phyloP scores from a whole-genome alignment of 2,113 vertebrate genomes.

The Orthochromis malagaraziensis region DNA sequence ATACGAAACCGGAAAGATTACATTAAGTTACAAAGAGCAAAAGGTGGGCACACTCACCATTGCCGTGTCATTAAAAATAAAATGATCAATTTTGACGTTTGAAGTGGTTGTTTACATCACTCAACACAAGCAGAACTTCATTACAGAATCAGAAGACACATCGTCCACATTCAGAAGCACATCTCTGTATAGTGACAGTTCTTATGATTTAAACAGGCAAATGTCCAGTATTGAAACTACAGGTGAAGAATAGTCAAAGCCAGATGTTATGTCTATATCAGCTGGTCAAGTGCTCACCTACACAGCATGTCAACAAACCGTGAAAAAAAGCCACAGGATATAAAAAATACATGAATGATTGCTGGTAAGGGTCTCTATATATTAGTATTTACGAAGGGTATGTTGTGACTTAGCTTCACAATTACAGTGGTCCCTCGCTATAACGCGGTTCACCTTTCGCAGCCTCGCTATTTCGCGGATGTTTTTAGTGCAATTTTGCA shows the following conservation, averaged over 20 bases:
- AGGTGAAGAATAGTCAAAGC: not conserved
- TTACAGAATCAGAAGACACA: fast-evolving
- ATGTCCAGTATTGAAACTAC: not conserved
- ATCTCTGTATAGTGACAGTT: not conserved
- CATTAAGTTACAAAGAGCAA: not conserved
- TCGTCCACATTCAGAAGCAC: not conserved
- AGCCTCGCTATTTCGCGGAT: fast-evolving
- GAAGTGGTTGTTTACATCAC: not conserved
- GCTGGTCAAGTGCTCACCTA: no score
- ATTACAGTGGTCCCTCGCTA: not conserved
- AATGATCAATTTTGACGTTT: not conserved
- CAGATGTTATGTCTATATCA: no score
- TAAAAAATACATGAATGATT: not conserved
- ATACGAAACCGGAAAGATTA: fast-evolving
- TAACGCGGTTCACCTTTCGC: fast-evolving
- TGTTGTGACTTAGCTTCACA: fast-evolving
- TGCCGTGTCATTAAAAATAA: fast-evolving
- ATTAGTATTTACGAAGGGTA: not conserved
- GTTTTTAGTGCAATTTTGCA: not conserved
- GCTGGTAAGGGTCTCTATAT: not conserved
- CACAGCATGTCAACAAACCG: no score
- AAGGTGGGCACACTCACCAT: fast-evolving
- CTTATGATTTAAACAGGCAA: not conserved
- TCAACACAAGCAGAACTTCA: fast-evolving
- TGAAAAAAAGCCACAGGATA: no score